Conservation (phyloP, 2,113 vertebrate genomes). For the Heptranchias perlo region DNA sequence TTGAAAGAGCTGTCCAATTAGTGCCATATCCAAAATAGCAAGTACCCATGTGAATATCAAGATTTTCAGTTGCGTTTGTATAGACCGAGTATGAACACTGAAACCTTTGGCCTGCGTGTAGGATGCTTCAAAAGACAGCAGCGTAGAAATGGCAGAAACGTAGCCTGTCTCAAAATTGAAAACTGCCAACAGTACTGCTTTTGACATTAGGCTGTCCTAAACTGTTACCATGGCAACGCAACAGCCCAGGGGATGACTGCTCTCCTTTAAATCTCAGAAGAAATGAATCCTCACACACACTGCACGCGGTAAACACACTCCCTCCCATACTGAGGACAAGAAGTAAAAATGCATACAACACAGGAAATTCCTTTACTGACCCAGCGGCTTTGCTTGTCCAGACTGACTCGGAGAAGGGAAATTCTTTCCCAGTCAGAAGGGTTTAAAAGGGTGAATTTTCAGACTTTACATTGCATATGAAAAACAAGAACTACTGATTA, state of each 20-base stretch:
- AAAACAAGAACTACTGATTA: not conserved
- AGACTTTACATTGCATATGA: not conserved
- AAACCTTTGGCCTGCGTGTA: too few relatives aligned
- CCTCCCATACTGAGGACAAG: not conserved
- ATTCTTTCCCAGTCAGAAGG: not conserved
- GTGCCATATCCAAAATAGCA: not conserved
- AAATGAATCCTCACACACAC: not conserved
- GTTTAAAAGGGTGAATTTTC: not conserved
- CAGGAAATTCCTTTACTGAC: slow-evolving; percentile 23
- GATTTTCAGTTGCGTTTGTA: not conserved
- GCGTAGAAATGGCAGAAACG: not conserved
- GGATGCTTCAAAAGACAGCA: not conserved
- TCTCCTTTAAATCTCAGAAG: not conserved
- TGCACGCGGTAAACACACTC: not conserved
- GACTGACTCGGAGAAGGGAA: slow-evolving; percentile 9
- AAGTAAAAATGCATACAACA: not conserved
- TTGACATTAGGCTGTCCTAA: not conserved
- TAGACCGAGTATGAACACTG: too few relatives aligned
- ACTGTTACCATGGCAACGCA: not conserved
- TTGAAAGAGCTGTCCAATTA: too few relatives aligned
- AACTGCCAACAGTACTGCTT: not conserved
- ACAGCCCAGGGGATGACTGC: not conserved
- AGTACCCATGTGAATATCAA: not conserved
- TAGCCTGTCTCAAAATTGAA: too few relatives aligned
- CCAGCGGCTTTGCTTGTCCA: not conserved